phyloP scores from a whole-genome alignment of 2,113 vertebrate genomes.

The Myotis davidii region DNA sequence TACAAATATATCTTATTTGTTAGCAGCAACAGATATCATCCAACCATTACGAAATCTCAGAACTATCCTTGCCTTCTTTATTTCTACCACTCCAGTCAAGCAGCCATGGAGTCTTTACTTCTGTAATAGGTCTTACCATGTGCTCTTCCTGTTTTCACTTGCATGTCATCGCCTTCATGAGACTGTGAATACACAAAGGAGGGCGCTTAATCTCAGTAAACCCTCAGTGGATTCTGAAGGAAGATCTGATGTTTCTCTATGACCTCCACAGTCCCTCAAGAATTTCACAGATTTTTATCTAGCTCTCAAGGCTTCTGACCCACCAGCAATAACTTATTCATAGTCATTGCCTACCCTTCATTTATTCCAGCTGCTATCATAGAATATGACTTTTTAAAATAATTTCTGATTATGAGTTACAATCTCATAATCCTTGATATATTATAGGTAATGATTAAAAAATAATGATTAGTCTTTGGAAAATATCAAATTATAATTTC shows the following conservation, averaged over 20 bases:
- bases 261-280: background rate
- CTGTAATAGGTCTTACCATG: background rate
- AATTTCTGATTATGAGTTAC: background rate
- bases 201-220: background rate
- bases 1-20: background rate
- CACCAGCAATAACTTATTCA: background rate
- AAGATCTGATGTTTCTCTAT: background rate
- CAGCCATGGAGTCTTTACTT: background rate
- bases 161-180: background rate
- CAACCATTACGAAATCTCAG: background rate
- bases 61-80: background rate
- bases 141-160: background rate
- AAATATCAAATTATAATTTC: background rate
- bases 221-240: background rate
- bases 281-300: background rate
- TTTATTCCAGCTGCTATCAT: background rate
- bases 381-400: background rate
- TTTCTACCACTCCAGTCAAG: background rate
- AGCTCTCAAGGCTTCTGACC: background rate
- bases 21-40: background rate
- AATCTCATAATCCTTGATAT: background rate
- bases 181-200: background rate
- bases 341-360: background rate
- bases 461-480: background rate
- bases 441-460: background rate